These are phyloP conservation scores for Gastrophysa polygoni DNA, from an alignment of 2,888 invertebrate genomes.

Conservation along the genomic window DNA sequence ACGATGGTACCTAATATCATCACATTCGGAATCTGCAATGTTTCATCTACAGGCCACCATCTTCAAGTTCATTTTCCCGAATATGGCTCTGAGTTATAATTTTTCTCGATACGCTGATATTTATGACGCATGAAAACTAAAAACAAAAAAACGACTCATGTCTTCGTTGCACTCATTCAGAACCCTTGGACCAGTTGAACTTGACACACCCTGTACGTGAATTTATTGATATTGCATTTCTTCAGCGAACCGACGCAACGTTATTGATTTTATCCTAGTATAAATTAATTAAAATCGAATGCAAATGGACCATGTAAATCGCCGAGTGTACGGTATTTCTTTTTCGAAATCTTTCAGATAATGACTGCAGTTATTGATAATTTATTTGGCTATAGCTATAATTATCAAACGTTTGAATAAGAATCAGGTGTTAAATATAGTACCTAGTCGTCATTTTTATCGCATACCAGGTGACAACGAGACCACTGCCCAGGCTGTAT, in stretches of 20 bases:
- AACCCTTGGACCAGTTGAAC: too few species aligned
- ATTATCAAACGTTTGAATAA: neutral
- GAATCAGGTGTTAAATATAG: neutral
- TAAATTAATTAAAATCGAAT: slow-evolving; percentile 23
- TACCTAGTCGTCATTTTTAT: neutral
- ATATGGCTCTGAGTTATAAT: too few species aligned
- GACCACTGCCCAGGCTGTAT: too few species aligned
- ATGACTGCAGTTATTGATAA: slow-evolving; percentile 4
- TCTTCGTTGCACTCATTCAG: too few species aligned
- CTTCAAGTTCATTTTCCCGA: too few species aligned
- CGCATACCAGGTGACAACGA: neutral
- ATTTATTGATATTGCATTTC: slow-evolving; percentile 19
- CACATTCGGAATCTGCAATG: too few species aligned
- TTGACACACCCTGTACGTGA: too few species aligned
- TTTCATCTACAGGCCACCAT: too few species aligned
- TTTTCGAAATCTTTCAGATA: slow-evolving; percentile 14
- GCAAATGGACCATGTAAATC: slow-evolving; percentile 27
- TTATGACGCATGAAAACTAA: too few species aligned
- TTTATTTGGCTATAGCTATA: neutral
- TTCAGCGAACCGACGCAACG: slow-evolving; percentile 11
- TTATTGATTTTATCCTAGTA: slow-evolving; percentile 26
- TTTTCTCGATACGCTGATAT: too few species aligned
- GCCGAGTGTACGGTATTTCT: slow-evolving; percentile 18
- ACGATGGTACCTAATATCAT: too few species aligned
- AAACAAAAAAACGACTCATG: too few species aligned